Evolutionary conservation across 2,888 invertebrate genomes (phyloP).

Genomic region (Hermaeophaga mercurialis): DNA sequence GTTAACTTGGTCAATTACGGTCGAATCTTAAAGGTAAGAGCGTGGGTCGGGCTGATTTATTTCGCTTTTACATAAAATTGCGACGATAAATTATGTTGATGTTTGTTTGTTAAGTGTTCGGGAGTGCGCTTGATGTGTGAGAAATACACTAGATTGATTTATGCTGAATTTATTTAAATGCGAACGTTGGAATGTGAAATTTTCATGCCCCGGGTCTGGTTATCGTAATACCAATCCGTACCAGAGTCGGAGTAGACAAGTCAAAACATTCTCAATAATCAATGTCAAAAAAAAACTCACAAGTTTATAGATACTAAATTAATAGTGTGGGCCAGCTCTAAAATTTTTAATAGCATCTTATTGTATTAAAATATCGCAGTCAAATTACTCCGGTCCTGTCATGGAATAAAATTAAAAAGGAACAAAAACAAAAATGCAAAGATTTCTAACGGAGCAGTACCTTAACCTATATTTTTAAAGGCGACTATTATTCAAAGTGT

Average conservation of each 20-base stretch:
- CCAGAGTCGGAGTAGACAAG: background rate
- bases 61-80: conserved; percentile 46
- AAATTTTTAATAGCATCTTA: too few relatives aligned
- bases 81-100: conserved; percentile 41
- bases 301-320: too few relatives aligned
- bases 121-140: conserved; percentile 43
- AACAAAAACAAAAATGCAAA: too few relatives aligned
- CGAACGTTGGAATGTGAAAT: conserved; percentile 25
- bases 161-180: conserved; percentile 41
- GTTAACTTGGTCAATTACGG: conserved; percentile 48
- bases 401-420: too few relatives aligned
- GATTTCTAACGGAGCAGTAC: too few relatives aligned
- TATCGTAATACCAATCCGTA: conserved; percentile 1
- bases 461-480: too few relatives aligned
- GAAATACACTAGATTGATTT: conserved; percentile 44
- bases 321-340: too few relatives aligned
- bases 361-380: too few relatives aligned
- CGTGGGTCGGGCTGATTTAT: conserved; percentile 51
- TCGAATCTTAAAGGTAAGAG: conserved; percentile 38
- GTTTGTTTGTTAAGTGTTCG: conserved; percentile 43
- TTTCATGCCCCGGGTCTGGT: conserved; percentile 12
- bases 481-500: too few relatives aligned
- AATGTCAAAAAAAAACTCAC: too few relatives aligned
- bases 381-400: too few relatives aligned
- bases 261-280: too few relatives aligned